These are phyloP conservation scores for Tanypteryx hageni DNA, from an alignment of 2,888 invertebrate genomes.

Conservation along the genomic window DNA sequence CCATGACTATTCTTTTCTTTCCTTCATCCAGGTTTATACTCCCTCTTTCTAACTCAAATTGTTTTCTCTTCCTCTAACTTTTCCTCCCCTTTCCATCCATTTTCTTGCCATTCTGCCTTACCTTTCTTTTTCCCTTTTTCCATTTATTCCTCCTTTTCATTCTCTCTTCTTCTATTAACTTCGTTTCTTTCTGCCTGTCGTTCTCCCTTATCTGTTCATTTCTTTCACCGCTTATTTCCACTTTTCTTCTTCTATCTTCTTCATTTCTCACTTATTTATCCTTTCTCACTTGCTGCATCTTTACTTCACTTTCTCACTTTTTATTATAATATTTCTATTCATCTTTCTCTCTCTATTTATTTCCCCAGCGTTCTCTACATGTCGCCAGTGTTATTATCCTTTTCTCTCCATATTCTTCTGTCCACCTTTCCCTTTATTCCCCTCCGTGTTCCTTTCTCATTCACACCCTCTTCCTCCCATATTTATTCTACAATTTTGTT, in stretches of 20 bases:
- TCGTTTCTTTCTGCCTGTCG: background rate
- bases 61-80: no score
- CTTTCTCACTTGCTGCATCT: no score
- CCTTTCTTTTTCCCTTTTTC: background rate
- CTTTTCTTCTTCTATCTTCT: background rate
- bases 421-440: no score
- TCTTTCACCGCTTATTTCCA: background rate
- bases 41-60: no score
- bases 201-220: background rate
- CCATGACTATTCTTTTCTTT: background rate
- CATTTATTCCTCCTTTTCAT: background rate
- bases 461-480: background rate
- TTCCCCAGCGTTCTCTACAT: no score
- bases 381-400: background rate
- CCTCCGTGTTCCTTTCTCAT: background rate
- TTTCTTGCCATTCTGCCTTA: background rate
- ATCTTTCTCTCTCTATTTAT: no score
- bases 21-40: no score
- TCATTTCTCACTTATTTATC: no score
- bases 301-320: no score
- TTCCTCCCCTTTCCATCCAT: background rate
- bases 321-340: no score
- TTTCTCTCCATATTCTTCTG: background rate
- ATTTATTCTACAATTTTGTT: conserved; percentile 30
- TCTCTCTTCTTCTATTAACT: background rate